Base-by-base conservation (phyloP, 2,888 invertebrate species). In the Pollenia amentaria region DNA sequence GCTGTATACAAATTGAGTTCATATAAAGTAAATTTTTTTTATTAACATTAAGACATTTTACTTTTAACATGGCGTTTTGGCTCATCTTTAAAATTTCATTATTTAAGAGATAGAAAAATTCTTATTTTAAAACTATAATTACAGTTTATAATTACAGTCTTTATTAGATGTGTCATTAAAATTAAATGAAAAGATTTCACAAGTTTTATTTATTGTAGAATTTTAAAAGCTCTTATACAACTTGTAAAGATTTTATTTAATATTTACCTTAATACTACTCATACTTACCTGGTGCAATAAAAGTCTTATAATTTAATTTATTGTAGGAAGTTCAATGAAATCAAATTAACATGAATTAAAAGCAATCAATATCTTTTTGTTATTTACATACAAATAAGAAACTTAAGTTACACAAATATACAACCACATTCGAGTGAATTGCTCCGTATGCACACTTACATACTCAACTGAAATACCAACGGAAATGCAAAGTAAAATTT, bases 281-380 rank as follows among this genome's bases (percentile, higher is more conserved):
- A 10, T 9, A 3, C 12, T 62, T 42, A 10, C n/a, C 3, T 40
- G 12, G 16, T 12, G 12, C 44, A 29, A 38, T 69, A 69, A 51
- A 8, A 55, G n/a, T 40, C 10, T 55, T 55, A 21, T 72, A 55
- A 72, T 55, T 72, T 16, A 72, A 72, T 72, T 51, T 72, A 29
- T 57, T 72, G 21, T 14, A 57, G 42, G 55, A 21, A 57, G 42
- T 44, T 72, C 21, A 57, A 55, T 42, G 10, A 55, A 72, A 55
- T 57, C 72, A 53, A 57, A 72, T 72, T 72, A 72, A 72, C 12
- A 57, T 72, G 72, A 40, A 72, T 72, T 57, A 72, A 72, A 72
- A 72, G 55, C 57, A 72, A 72, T 72, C 55, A 72, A 72, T 72
- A 72, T 44, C 38, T 12, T 60, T 38, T 29, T 48, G 60, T 46